Evolutionary conservation across 2,888 invertebrate genomes (phyloP).

Genomic region (Yponomeuta plumbellus): DNA sequence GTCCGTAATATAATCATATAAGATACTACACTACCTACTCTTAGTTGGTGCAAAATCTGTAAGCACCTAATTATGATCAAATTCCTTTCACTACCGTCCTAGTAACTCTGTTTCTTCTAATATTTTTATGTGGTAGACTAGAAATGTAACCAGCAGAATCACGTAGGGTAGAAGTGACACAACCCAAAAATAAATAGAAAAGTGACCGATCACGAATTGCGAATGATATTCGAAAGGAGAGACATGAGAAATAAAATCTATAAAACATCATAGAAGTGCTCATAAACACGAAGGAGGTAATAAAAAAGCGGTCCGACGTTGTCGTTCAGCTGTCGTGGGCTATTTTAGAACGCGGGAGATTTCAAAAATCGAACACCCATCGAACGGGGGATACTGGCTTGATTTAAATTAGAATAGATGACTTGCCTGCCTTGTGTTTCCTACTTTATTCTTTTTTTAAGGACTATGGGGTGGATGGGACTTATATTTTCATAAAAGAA

Average conservation of each 20-base stretch:
- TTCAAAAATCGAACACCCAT: slow-evolving; percentile 69
- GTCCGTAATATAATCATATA: slow-evolving; percentile 26
- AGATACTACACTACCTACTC: slow-evolving; percentile 33
- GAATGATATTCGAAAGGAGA: slow-evolving; percentile 61
- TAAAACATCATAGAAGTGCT: slow-evolving; percentile 72
- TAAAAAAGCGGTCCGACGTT: slow-evolving; percentile 68
- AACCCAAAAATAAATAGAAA: slow-evolving; percentile 51
- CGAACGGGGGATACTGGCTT: slow-evolving; percentile 57
- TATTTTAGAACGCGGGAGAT: slow-evolving; percentile 63
- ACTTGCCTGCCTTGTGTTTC: slow-evolving; percentile 1
- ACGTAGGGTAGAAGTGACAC: slow-evolving; percentile 28
- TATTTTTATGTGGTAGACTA: slow-evolving; percentile 11
- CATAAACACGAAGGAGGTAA: slow-evolving; percentile 73
- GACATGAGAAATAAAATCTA: slow-evolving; percentile 65
- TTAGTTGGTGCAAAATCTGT: too few relatives aligned
- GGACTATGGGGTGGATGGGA: background rate
- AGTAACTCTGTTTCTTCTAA: slow-evolving; percentile 18
- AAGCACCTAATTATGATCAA: background rate
- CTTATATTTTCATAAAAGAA: background rate
- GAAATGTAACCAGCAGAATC: background rate
- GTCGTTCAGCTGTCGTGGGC: slow-evolving; percentile 73
- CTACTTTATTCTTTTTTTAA: background rate
- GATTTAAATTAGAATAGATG: slow-evolving; percentile 53
- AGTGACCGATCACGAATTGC: slow-evolving; percentile 48
- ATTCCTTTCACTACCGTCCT: background rate